Base-by-base conservation (phyloP, 1,140 invertebrate genomes). In the Vanessa tameamea region DNA sequence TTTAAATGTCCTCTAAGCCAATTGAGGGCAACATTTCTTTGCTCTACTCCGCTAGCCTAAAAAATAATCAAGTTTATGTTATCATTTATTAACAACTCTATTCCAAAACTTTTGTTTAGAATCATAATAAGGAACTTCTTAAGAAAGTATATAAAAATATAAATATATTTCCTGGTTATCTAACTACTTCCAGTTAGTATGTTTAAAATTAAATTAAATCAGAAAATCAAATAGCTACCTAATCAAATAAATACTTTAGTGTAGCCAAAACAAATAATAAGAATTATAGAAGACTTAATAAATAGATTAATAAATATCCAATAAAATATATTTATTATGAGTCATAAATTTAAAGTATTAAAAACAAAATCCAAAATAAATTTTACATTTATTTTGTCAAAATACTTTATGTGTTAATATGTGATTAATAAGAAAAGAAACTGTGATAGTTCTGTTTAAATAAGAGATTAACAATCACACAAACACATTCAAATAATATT, bases 41-140 rank as follows among this genome's bases (percentile, higher is more conserved):
- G 99, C 74, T 97, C 95, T 0, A 99, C 98, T 15, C 99, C 99
- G 80, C 98, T 94, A 0, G 99, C 98, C 91, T 99, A 83, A 20
- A 85, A 85, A 69, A 16, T 26, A 55, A 64, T 7, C 3, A 69
- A 20, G 20, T 1, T 20, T 47, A 47, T 31, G 7, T 23, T 23
- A 4, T 57, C 9, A 14, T 26, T 31, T 3, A 31, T 8, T 53
- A 20, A n/a, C 13, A 53, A n/a, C n/a, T 2, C n/a, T n/a, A 5
- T 37, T 4, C 31, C 7, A 7, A 37, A 37, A 37, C 2, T 37
- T 4, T 37, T 37, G 31, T 5, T 37, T 37, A 37, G 31, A 20
- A 20, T 1, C 1, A 20, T 20, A 20, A 20, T 20, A 20, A 20
- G 20, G 20, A 20, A 20, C 20, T 20, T 20, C 20, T 9, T 43